These are phyloP conservation scores for Phyllostomus discolor DNA, from an alignment of 2,113 vertebrate species.

Conservation along the genomic window DNA sequence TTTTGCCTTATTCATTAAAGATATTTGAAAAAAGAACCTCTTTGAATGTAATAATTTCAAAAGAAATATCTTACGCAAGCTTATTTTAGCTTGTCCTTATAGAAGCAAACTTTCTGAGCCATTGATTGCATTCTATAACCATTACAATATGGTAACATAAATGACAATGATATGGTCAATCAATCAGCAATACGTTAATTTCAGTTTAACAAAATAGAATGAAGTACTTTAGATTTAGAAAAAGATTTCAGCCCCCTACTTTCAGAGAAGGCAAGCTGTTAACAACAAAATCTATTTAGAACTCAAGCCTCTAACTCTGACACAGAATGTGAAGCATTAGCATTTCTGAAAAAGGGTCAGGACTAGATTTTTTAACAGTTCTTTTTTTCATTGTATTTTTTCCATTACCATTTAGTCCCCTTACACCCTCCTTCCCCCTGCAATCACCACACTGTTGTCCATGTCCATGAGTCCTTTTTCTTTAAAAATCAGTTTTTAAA, in stretches of 20 bases:
- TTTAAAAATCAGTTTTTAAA: neutral
- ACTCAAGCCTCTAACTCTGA: neutral
- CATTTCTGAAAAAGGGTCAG: neutral
- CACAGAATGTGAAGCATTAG: neutral
- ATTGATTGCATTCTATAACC: neutral
- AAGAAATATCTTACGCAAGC: neutral
- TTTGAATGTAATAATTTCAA: neutral
- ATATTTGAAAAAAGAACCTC: neutral
- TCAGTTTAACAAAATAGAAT: constrained; percentile 23
- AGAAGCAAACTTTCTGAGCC: constrained; percentile 22
- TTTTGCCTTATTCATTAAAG: neutral
- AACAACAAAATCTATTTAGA: neutral
- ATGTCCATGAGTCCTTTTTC: too few relatives aligned
- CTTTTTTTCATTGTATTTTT: too few relatives aligned
- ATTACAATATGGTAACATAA: neutral
- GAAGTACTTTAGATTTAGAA: neutral
- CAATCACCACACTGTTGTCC: too few relatives aligned
- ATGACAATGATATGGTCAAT: constrained; percentile 3
- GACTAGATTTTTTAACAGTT: neutral
- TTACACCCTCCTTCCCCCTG: too few relatives aligned
- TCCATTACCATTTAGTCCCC: too few relatives aligned
- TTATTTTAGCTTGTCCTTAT: constrained; percentile 34
- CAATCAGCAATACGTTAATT: constrained; percentile 19
- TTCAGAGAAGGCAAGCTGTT: neutral
- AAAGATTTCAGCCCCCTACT: neutral